Base-by-base conservation (phyloP, 2,113 vertebrate genomes). In the Stegastes partitus region DNA sequence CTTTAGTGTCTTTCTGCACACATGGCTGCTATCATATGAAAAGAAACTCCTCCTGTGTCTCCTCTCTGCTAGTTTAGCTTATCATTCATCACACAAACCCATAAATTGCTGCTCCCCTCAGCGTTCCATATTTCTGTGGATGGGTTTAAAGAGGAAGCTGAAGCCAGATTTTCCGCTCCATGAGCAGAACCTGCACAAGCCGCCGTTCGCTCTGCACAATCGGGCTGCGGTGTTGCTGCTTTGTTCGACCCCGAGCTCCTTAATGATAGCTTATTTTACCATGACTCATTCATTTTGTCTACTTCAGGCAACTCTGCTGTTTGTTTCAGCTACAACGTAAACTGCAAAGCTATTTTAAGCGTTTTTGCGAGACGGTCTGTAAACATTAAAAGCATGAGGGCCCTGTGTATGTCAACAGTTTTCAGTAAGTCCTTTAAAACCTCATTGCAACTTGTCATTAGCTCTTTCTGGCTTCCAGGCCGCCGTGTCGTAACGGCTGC, bases 131-230 rank as follows among this genome's bases (percentile, higher is more conserved):
- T 87, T 74, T 81, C 83, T 81, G 75, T 15, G 57, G 66, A 72
- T 39, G 45, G 57, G 37, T 58, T 83, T 73, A 21, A 77, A 73
- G 34, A 34, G 42, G 59, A 80, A 68, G 26, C 59, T 25, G n/a
- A 57, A 57, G 44, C 51, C 31, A 44, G 42, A 76, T 76, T 93
- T 93, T 90, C 87, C 88, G 86, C 84, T 65, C 62, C 82, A 62
- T 44, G 76, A 57, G 90, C 87, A 87, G 74, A 91, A 73, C 63
- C 63, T 83, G 26, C 75, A 74, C 18, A 57, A 23, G 61, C 75
- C 69, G 66, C 70, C 51, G 42, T 81, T 85, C 11, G 19, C 51
- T 53, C 71, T 44, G 72, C 80, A 79, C 80, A n/a, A 74, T 84
- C 66, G 68, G 76, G 57, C 74, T 63, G 58, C 18, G 77, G 73